Base-by-base conservation (phyloP, 2,113 vertebrate genomes). In the Symphodus melops region DNA sequence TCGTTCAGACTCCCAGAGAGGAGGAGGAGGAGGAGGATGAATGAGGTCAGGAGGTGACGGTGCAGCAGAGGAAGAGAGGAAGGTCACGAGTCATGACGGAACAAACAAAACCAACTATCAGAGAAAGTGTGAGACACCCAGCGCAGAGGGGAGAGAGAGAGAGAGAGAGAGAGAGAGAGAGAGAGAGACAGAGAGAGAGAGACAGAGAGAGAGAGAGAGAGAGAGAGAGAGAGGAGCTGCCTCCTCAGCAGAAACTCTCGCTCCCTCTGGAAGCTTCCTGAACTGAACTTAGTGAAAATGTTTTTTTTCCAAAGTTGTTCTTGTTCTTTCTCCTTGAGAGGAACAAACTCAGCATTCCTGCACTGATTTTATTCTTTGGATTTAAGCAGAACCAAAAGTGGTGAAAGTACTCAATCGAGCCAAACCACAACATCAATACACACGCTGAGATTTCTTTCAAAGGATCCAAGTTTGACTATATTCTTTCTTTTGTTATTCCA, bases 171-270 rank as follows among this genome's bases (percentile, higher is more conserved):
- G 28, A 33, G 28, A 33, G 28, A 25, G 28, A 33, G 28, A 33
- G 28, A 25, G 25, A 46, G 9, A 73, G 14, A 33, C 4, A 33
- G 28, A 33, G 28, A 33, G 28, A 3, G 28, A 33, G 1, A 33
- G 28, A 33, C 4, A 33, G 28, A 33, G 28, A 25, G 25, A 46
- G 9, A 73, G 14, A 33, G 1, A 33, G 28, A 33, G 28, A 33
- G 28, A 3, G 28, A 33, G 1, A 33, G 28, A 33, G 28, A 33
- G 28, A 33, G 28, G 4, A 48, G 53, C 59, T 33, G 66, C 65
- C 73, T 59, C 61, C 56, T 79, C 77, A 77, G 68, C 65, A 75
- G 64, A 74, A 68, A 44, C 37, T 36, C n/a, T 76, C 67, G 81
- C 72, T 51, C 33, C 52, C 42, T 44, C 42, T 44, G 64, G 79